A percentile compares a stretch with the other conserved stretches of the same genome.
phyloP scores from a whole-genome alignment of 2,888 invertebrate genomes.

The Cephus spinipes region DNA sequence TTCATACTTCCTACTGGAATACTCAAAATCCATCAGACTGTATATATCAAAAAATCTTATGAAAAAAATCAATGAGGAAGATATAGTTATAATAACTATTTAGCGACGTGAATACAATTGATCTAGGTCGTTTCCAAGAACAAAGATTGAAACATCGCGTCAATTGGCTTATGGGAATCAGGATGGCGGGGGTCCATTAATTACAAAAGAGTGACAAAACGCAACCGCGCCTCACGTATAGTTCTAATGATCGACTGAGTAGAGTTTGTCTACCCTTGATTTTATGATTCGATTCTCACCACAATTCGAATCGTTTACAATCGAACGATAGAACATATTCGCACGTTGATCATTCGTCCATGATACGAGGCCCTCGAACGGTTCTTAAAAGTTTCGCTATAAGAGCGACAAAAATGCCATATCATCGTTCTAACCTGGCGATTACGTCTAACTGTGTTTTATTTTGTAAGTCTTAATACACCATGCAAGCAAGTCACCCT shows the following conservation, averaged over 20 bases:
- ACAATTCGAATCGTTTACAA: conserved; percentile 49
- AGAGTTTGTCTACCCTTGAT: conserved; percentile 36
- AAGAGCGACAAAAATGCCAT: neutral
- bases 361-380: neutral
- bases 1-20: neutral
- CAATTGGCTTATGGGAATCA: neutral
- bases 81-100: neutral
- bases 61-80: neutral
- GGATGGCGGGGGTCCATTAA: neutral
- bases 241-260: neutral
- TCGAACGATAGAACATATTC: conserved; percentile 39
- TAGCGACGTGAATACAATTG: neutral
- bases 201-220: neutral
- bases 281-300: conserved; percentile 50
- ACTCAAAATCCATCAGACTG: neutral
- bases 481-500: conserved; percentile 49
- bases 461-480: conserved; percentile 64
- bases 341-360: conserved; percentile 34
- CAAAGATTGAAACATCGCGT: neutral
- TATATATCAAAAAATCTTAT: neutral
- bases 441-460: conserved; percentile 51
- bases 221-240: neutral
- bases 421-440: conserved; percentile 24
- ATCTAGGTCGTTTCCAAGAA: conserved; percentile 3
- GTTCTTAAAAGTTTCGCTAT: neutral